Base-by-base conservation (phyloP, 2,888 invertebrate species). In the Latheticus oryzae region DNA sequence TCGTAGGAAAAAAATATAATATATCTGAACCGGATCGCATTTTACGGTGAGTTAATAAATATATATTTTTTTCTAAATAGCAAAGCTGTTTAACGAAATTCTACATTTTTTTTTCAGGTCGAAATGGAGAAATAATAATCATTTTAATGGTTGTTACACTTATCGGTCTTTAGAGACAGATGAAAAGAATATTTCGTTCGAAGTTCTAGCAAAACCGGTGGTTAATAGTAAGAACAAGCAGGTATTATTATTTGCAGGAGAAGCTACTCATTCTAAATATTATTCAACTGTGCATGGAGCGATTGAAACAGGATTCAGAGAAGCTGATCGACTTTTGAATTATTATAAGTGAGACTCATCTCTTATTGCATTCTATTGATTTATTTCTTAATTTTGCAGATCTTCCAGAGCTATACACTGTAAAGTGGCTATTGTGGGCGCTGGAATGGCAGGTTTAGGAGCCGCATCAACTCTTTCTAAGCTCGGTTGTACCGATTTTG, bases 111-210 rank as follows among this genome's bases (percentile, higher is more conserved):
- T 30, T 71, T 74, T 52, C 74, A 90, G 90, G 65, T 87, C 92
- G 0, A 81, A 78, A 1, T 93, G 93, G 93, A 82, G 81, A 60
- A 81, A 81, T 1, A 87, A 91, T 77, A 84, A 85, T 1, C 84
- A 83, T 75, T 87, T 88, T 2, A 81, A 84, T 33, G 93, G 93
- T 1, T 87, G 88, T 0, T 93, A 93, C 73, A 82, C 85, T 1
- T 88, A 81, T 73, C 81, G 84, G 65, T 84, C 83, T 60, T 65
- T 84, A 28, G 70, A 78, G 3, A 77, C 83, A 0, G 84, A 86
- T 15, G 70, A 75, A 28, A 69, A 79, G 53, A 81, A 83, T 1
- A 78, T 81, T n/a, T 78, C 79, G 11, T 78, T 84, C 2, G 72
- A 74, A 1, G 81, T 83, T 65, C 77, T 90, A 16, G 84, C 83